These are phyloP conservation scores for Drosophila arizonae DNA, from an alignment of 1,140 invertebrate species.

Conservation along the genomic window DNA sequence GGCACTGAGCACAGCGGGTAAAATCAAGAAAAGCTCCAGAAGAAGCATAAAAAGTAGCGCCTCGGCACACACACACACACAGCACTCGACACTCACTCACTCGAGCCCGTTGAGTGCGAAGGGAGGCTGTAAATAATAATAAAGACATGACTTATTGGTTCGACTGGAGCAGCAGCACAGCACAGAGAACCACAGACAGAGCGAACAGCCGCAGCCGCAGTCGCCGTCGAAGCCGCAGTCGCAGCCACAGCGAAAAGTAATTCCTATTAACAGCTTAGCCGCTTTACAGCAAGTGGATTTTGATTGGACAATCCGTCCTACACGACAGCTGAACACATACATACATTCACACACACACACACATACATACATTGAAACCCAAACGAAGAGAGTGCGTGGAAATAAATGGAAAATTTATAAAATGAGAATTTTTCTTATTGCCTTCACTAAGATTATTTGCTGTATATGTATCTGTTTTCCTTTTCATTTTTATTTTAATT, in stretches of 20 bases:
- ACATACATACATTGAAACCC: neutral
- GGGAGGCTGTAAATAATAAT: conserved; percentile 65
- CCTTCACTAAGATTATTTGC: neutral
- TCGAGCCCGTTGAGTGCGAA: conserved; percentile 28
- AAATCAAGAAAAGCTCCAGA: neutral
- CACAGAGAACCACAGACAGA: neutral
- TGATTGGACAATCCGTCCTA: conserved; percentile 44
- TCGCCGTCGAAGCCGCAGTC: neutral
- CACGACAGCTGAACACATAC: neutral
- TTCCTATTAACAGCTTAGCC: conserved; percentile 65
- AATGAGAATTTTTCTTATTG: neutral
- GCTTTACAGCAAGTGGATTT: conserved; percentile 50
- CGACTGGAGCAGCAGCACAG: conserved; percentile 8
- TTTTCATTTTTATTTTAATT: neutral
- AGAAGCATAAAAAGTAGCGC: conserved; percentile 3
- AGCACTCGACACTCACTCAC: conserved; percentile 4
- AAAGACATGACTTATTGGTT: conserved; percentile 67
- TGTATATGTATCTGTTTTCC: neutral
- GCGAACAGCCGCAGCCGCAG: neutral
- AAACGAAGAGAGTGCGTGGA: neutral
- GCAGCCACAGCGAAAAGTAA: conserved; percentile 26
- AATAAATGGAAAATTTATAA: neutral
- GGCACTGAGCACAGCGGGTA: neutral
- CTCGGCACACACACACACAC: conserved; percentile 7
- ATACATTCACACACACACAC: no score